Evolutionary conservation across 92 coral and sea anemone genomes (phyloP).

Genomic region (Phenganax stokvisi): DNA sequence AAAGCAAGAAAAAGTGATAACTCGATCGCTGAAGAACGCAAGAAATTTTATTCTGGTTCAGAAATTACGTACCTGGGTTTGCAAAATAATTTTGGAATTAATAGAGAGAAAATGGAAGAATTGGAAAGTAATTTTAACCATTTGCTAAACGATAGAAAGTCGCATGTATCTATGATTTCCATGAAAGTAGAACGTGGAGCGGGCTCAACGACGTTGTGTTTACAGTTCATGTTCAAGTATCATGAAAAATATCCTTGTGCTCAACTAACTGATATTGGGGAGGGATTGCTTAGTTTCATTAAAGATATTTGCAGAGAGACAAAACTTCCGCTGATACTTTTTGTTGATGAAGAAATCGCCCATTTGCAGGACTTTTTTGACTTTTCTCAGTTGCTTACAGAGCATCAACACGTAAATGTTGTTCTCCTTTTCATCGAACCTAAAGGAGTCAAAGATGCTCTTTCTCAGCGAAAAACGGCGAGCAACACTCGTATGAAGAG

Average conservation of each 20-base stretch:
- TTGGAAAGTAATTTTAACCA: not conserved
- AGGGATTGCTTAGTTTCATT: constrained; percentile 25
- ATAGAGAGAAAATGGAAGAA: constrained; percentile 32
- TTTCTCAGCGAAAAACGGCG: constrained; percentile 30
- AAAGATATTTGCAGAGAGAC: constrained; percentile 33
- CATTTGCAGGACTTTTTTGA: constrained; percentile 28
- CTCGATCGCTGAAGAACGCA: constrained; percentile 9
- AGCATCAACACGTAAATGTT: not conserved
- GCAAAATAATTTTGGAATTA: constrained; percentile 17
- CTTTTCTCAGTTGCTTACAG: not conserved
- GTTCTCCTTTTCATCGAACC: not conserved
- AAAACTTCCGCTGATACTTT: constrained; percentile 30
- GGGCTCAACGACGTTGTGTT: constrained; percentile 35
- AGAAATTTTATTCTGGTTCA: constrained; percentile 39
- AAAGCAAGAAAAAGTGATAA: not conserved
- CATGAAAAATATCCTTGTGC: constrained; percentile 37
- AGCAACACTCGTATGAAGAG: constrained; percentile 35
- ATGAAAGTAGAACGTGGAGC: constrained; percentile 40
- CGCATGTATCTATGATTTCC: constrained; percentile 42
- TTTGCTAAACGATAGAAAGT: constrained; percentile 34
- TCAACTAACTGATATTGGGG: constrained; percentile 16
- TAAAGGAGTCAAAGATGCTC: constrained; percentile 7
- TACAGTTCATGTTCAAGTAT: constrained; percentile 30
- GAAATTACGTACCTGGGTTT: constrained; percentile 19
- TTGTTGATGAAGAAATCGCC: constrained; percentile 42